Base-by-base conservation (phyloP, 2,113 vertebrate species). In the Hirundichthys speculiger region DNA sequence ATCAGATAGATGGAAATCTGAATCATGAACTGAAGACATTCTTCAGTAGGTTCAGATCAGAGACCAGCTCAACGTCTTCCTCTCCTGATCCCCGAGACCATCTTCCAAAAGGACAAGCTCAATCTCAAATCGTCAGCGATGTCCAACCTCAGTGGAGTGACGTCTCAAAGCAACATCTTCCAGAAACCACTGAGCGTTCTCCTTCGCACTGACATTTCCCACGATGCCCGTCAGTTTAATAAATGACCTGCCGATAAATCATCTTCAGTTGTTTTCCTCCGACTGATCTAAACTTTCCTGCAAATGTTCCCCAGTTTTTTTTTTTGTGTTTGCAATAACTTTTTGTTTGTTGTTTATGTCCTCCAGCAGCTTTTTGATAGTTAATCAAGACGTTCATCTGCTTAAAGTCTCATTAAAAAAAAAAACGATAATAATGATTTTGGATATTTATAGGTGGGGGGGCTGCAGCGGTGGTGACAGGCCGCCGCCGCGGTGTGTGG, bases 371-470 rank as follows among this genome's bases (percentile, higher is more conserved):
- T 62, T 58, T 59, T 25, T 24, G 7, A 22, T 1, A 4, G 64
- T 30, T 60, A 69, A 72, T 57, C 41, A 21, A 16, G 20, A 56
- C 51, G 55, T 60, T 72, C 22, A 60, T 68, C 47, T 82, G 46
- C 70, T 82, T 77, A 75, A 65, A 51, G 21, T 16, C 11, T 64
- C 70, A 69, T 24, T 69, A 50, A 80, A 75, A 43, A 43, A 66
- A 80, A 73, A n/a, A n/a, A n/a, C n/a, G n/a, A n/a, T n/a, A n/a
- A n/a, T n/a, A 15, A 70, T 64, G 75, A 80, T 49, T 73, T 78
- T 78, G 19, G 65, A 49, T 52, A 50, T 70, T 63, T 56, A 58
- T 16, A 41, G 49, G 63, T 39, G 63, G 38, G 65, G n/a, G 52
- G 61, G 20, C 20, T 42, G 58, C 50, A 47, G 58, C 22, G 8